Base-by-base conservation (phyloP, 2,113 vertebrate genomes). In the Fulmarus glacialis region DNA sequence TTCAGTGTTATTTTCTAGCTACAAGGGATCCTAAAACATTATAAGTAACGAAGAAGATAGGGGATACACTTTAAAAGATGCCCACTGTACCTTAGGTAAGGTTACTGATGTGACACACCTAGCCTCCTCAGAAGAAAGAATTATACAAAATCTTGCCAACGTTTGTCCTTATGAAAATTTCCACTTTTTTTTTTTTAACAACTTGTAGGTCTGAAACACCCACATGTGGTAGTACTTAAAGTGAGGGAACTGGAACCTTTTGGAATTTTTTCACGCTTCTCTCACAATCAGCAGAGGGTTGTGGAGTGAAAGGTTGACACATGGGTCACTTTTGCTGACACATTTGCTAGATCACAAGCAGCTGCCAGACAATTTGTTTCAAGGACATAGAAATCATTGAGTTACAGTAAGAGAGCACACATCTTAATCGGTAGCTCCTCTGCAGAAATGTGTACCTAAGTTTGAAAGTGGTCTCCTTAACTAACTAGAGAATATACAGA, bases 321-420 rank as follows among this genome's bases (percentile, higher is more conserved):
- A 82, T 34, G 36, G 84, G 82, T 90, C 75, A 84, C 75, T 85
- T 94, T 70, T 96, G 66, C 89, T 94, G 89, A 48, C 40, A 90
- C 11, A 4, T 15, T 80, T 32, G 22, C 40, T 89, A 83, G 70
- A 36, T 55, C 0, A 0, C 26, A 55, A 92, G 64, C 26, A 94
- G 36, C 64, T 89, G 38, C 80, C 70, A 66, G 87, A 75, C 66
- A 87, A 77, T 58, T 55, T 88, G 34, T 87, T 93, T 82, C 70
- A 87, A 95, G 70, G 59, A 30, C 80, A 56, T 17, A 52, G 36
- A 66, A 73, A 95, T 47, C 27, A 24, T 7, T 73, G 62, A 40
- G 14, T 64, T 91, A 27, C 38, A 34, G 23, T 47, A 67, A 84
- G 42, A 92, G 26, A 63, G 17, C 38, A 81, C 47, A 62, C 27